Evolutionary conservation across 2,888 invertebrate species (phyloP).

Genomic region (Thalpophila matura): DNA sequence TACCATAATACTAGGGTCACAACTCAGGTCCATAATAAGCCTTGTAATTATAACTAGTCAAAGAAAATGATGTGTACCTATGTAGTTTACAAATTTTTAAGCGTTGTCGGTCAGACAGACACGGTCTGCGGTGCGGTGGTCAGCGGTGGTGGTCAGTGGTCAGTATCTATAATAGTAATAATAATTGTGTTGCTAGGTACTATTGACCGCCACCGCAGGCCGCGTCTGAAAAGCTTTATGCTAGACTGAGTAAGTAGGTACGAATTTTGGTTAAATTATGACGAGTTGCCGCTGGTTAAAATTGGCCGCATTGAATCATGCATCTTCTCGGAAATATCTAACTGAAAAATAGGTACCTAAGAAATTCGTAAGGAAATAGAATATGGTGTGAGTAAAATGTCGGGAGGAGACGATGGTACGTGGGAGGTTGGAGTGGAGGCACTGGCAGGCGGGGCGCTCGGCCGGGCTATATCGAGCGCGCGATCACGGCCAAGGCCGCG

Average conservation of each 20-base stretch:
- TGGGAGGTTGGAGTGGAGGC: constrained; percentile 64
- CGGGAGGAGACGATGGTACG: constrained; percentile 61
- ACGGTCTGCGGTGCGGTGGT: no score
- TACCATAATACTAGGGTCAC: constrained; percentile 11
- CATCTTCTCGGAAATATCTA: constrained; percentile 70
- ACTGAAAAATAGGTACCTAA: constrained; percentile 69
- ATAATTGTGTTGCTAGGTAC: no score
- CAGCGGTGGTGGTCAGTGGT: no score
- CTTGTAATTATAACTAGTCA: constrained; percentile 12
- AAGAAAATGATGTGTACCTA: background rate
- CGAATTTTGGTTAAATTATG: background rate
- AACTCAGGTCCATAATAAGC: constrained; percentile 4
- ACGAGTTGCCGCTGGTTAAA: background rate
- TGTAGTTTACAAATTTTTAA: constrained; percentile 13
- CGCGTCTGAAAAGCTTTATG: no score
- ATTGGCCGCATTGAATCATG: constrained; percentile 13
- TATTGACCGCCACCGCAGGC: no score
- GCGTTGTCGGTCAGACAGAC: no score
- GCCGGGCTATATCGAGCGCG: constrained; percentile 88
- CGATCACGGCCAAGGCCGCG: constrained; percentile 90
- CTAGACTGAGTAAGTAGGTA: constrained; percentile 1
- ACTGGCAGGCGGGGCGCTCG: constrained; percentile 71
- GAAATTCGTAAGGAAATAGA: constrained; percentile 68
- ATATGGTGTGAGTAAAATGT: constrained; percentile 68
- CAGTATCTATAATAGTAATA: no score